These are phyloP conservation scores for Chrosomus eos DNA, from an alignment of 2,797 vertebrate species.

Conservation along the genomic window DNA sequence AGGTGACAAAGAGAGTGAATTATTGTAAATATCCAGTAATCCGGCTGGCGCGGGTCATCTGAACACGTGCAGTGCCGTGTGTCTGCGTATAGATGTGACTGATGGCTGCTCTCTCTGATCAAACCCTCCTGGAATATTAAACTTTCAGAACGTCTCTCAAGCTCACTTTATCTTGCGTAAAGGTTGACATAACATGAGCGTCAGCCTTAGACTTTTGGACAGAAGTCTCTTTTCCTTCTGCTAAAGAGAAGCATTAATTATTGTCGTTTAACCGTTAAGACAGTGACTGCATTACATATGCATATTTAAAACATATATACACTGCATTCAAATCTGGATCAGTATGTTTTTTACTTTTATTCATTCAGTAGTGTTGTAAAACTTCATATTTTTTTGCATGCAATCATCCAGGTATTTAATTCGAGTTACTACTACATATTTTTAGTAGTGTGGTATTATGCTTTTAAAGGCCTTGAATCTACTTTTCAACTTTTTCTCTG, in stretches of 20 bases:
- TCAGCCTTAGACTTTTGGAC: not conserved
- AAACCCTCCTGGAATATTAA: conserved; percentile 36
- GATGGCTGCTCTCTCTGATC: conserved; percentile 21
- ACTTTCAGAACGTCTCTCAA: conserved; percentile 30
- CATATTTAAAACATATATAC: no score
- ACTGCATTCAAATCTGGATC: no score
- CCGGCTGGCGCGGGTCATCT: not conserved
- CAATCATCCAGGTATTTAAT: no score
- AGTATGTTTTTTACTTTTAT: no score
- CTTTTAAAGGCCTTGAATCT: not conserved
- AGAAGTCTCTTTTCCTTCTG: not conserved
- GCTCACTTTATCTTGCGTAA: conserved; percentile 30
- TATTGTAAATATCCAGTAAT: conserved; percentile 30
- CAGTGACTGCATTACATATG: no score
- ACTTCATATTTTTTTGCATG: not conserved
- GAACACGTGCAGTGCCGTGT: not conserved
- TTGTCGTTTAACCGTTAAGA: not conserved
- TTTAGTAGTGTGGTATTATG: not conserved
- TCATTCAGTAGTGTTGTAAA: no score
- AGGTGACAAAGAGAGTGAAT: conserved; percentile 30
- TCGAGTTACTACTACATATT: not conserved
- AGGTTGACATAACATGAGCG: conserved; percentile 23
- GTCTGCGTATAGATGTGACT: conserved; percentile 1
- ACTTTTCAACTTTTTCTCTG: not conserved
- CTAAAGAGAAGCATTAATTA: not conserved